Base-by-base conservation (phyloP, 2,113 vertebrate species). In the Carlito syrichta region DNA sequence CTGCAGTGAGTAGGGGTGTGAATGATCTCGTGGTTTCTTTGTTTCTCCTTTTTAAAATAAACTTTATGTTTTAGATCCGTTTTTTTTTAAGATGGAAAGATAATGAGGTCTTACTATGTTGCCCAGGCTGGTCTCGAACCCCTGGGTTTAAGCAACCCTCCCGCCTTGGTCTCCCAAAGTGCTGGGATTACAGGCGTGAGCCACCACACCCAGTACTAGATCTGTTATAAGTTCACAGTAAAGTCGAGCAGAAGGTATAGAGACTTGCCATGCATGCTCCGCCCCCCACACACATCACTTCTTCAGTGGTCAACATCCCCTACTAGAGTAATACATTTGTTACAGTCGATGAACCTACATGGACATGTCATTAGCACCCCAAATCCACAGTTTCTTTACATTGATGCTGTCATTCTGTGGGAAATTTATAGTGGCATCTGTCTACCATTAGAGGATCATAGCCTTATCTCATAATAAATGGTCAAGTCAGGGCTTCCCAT, bases 151-250 rank as follows among this genome's bases (percentile, higher is more conserved):
- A n/a, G n/a, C n/a, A n/a, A n/a, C n/a, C n/a, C n/a, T n/a, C n/a
- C n/a, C n/a, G n/a, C n/a, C n/a, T n/a, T n/a, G n/a, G n/a, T n/a
- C n/a, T n/a, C n/a, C n/a, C n/a, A n/a, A n/a, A n/a, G n/a, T n/a
- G n/a, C n/a, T n/a, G n/a, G n/a, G n/a, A n/a, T n/a, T n/a, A n/a
- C n/a, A n/a, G n/a, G n/a, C n/a, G n/a, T n/a, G n/a, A n/a, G n/a
- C n/a, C n/a, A n/a, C n/a, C n/a, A n/a, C n/a, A n/a, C n/a, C n/a
- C n/a, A n/a, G n/a, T n/a, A n/a, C n/a, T 19, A 48, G 62, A 71
- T 16, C 22, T 85, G 84, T 89, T 96, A 76, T 56, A 22, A 54
- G 27, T 62, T 68, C 43, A 76, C 14, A 83, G n/a, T 14, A 71
- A 48, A 94, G 40, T 8, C 13, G 43, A 68, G 50, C 73, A 48